These are phyloP conservation scores for Bombus confusus DNA, from an alignment of 1,140 invertebrate genomes.

Conservation along the genomic window DNA sequence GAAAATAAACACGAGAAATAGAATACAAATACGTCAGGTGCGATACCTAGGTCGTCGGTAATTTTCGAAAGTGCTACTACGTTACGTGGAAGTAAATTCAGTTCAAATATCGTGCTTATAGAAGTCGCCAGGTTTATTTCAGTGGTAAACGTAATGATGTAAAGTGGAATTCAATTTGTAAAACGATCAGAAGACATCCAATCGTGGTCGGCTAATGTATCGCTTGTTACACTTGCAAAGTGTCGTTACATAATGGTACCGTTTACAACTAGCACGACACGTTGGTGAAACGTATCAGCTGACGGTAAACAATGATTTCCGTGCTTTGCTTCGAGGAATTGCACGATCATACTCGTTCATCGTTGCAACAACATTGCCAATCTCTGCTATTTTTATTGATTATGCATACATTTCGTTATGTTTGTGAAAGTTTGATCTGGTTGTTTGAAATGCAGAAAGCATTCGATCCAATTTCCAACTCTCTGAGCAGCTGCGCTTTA, in stretches of 20 bases:
- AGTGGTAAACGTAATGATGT: conserved; percentile 12
- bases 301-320: conserved; percentile 73
- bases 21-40: neutral
- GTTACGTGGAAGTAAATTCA: conserved; percentile 4
- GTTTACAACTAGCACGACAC: conserved; percentile 64
- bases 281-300: conserved; percentile 66
- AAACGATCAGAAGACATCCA: conserved; percentile 53
- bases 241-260: conserved; percentile 63
- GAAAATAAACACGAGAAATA: neutral
- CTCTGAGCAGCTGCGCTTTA: neutral
- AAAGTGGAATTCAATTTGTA: conserved; percentile 61
- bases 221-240: conserved; percentile 54
- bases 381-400: conserved; percentile 37
- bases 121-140: neutral
- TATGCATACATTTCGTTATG: neutral
- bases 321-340: conserved; percentile 48
- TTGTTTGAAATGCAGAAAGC: neutral
- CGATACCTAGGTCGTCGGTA: neutral
- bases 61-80: neutral
- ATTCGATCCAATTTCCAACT: neutral
- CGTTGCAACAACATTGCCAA: neutral
- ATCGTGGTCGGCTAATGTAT: conserved; percentile 47
- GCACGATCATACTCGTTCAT: neutral
- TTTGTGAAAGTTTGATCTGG: neutral
- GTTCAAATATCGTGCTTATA: neutral